Evolutionary conservation across 2,797 vertebrate species (phyloP).

Genomic region (Channa striata): DNA sequence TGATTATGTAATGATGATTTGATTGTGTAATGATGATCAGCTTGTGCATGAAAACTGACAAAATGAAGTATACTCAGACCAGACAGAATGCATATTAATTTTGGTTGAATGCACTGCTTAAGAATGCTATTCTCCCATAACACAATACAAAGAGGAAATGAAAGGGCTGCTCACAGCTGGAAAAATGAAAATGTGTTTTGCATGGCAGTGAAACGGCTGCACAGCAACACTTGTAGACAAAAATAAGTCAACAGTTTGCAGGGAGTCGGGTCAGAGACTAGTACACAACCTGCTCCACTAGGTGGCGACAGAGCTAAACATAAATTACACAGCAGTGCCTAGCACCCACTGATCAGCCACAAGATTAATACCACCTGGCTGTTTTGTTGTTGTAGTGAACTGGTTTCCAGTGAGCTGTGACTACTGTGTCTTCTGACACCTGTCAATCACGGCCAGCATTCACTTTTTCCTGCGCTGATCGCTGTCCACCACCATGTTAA

Average conservation of each 20-base stretch:
- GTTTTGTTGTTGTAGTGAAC: no score
- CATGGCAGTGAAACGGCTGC: not conserved
- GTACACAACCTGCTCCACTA: slow-evolving; percentile 64
- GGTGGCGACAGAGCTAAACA: slow-evolving; percentile 75
- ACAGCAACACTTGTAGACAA: not conserved
- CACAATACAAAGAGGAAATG: not conserved
- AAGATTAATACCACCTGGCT: not conserved
- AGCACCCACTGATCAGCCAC: not conserved
- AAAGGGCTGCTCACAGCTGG: not conserved
- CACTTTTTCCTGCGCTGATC: no score
- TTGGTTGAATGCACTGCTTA: not conserved
- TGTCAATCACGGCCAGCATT: no score
- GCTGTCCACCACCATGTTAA: no score
- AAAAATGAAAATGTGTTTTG: not conserved
- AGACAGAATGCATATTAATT: not conserved
- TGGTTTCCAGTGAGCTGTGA: no score
- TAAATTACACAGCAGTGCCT: slow-evolving; percentile 1
- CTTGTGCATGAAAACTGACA: no score
- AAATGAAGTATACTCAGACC: not conserved
- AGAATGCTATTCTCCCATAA: not conserved
- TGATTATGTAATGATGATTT: not conserved
- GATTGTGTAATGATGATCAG: not conserved
- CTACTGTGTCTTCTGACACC: no score
- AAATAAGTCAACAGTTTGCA: not conserved
- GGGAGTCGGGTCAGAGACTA: not conserved